phyloP scores from a whole-genome alignment of 1,140 invertebrate genomes.

The Notospermus geniculatus region DNA sequence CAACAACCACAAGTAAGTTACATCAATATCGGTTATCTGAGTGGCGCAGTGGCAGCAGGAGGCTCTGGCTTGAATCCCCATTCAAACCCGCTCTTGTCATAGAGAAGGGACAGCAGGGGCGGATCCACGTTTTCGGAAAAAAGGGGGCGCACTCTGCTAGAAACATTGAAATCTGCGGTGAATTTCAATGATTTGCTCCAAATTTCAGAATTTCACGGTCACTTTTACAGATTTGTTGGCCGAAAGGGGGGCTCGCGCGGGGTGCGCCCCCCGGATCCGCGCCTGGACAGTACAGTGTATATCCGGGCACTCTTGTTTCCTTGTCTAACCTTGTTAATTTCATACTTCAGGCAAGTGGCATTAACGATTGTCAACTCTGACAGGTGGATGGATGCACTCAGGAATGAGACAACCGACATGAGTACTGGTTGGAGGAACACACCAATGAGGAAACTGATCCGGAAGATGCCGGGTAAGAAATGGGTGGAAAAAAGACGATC shows the following conservation, averaged over 20 bases:
- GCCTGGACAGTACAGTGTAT: conserved; percentile 53
- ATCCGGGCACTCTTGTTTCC: too few relatives aligned
- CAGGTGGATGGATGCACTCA: conserved; percentile 55
- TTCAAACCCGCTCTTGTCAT: conserved; percentile 13
- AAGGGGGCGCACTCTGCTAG: too few relatives aligned
- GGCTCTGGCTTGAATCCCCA: background rate
- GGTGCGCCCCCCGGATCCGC: too few relatives aligned
- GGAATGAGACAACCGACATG: conserved; percentile 47
- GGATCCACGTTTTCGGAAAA: too few relatives aligned
- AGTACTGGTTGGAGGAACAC: conserved; percentile 36
- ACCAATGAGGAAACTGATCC: conserved; percentile 60
- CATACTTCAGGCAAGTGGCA: conserved; percentile 52
- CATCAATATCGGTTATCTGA: background rate
- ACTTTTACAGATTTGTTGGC: too few relatives aligned
- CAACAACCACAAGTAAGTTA: conserved; percentile 45
- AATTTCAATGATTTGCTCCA: too few relatives aligned
- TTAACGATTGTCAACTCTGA: conserved; percentile 51
- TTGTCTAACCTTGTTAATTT: too few relatives aligned
- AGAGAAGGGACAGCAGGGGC: conserved; percentile 57
- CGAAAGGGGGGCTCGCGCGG: too few relatives aligned
- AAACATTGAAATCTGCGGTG: too few relatives aligned
- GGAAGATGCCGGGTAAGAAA: conserved; percentile 57
- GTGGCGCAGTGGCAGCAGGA: background rate
- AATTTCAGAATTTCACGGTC: too few relatives aligned
- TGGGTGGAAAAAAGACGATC: too few relatives aligned